phyloP scores from a whole-genome alignment of 2,113 vertebrate species.

The Nothoprocta pentlandii region DNA sequence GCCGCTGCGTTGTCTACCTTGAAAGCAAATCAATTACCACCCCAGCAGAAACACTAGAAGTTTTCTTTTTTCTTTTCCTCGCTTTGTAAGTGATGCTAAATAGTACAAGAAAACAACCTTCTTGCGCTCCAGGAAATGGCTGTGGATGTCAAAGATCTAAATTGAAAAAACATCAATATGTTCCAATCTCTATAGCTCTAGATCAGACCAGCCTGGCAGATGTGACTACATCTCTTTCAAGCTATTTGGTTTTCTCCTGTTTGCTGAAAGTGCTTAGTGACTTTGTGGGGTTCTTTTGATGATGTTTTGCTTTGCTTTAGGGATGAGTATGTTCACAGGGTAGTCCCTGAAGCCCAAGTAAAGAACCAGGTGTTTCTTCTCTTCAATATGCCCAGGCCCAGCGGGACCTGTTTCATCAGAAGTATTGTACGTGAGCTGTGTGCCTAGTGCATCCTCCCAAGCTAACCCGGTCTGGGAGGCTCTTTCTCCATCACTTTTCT shows the following conservation, averaged over 20 bases:
- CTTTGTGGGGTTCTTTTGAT: background rate
- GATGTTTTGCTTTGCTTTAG: background rate
- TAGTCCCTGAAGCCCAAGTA: background rate
- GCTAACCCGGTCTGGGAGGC: background rate
- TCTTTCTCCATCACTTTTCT: background rate
- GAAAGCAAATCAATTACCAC: background rate
- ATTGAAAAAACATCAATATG: background rate
- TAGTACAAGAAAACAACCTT: background rate
- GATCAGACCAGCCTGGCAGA: background rate
- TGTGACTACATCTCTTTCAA: background rate
- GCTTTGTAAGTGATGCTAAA: background rate
- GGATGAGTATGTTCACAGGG: background rate
- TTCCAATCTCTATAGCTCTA: background rate
- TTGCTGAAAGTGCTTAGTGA: background rate
- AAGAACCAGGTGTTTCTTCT: background rate
- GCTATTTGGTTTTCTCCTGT: background rate
- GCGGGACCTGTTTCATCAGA: background rate
- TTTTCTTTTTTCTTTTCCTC: background rate
- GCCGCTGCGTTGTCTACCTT: background rate
- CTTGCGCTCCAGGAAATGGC: background rate
- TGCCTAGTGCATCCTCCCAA: background rate
- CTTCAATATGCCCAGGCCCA: no score
- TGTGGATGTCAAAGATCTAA: background rate
- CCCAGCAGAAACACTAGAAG: background rate
- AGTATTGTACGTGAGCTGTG: rapidly evolving